Evolutionary conservation across 2,888 invertebrate genomes (phyloP), one percentile per base, ranked within the genome.

Genomic region (Emmelina monodactyla): DNA sequence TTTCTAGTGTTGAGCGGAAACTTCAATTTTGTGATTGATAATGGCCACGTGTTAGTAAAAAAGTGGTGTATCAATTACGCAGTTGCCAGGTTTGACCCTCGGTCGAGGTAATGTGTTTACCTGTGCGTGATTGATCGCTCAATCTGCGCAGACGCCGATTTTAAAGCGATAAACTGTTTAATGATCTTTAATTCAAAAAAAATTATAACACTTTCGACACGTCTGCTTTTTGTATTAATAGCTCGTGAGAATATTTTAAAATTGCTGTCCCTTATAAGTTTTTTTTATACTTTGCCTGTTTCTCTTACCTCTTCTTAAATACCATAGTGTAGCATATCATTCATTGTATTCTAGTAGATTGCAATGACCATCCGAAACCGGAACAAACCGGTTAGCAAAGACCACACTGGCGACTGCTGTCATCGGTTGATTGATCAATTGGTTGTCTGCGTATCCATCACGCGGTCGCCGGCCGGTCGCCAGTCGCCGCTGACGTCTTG

Each of bases 81-180:
- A n/a, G 49, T 47, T 48, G 48, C 35, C 37, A 44, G 28, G 33
- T 25, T 25, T 10, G 25, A 37, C 38, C 35, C 38, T 41, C 38
- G 41, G 45, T 44, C 28, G 25, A 9, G 25, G 4, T 7, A 34
- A 36, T 34, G 32, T 43, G 44, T 56, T 58, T 58, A 58, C 58
- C 55, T 58, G 55, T 42, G 50, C 15, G 12, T 50, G 53, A 63
- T 62, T 51, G 51, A 64, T 63, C 55, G 56, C 38, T 30, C 29
- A 15, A 38, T 41, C 50, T 59, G 63, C 59, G 55, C 55, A 42
- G 53, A 54, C 63, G 60, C 53, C 51, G 53, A 47, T 43, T 15
- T 43, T 40, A 10, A 25, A 11, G 3, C 11, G 19, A 6, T 19
- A 5, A 25, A 25, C 4, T 10, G 25, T 25, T 25, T 7, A 25